phyloP scores from a whole-genome alignment of 2,113 vertebrate genomes.

The Stomatorhinus ivindoensis region DNA sequence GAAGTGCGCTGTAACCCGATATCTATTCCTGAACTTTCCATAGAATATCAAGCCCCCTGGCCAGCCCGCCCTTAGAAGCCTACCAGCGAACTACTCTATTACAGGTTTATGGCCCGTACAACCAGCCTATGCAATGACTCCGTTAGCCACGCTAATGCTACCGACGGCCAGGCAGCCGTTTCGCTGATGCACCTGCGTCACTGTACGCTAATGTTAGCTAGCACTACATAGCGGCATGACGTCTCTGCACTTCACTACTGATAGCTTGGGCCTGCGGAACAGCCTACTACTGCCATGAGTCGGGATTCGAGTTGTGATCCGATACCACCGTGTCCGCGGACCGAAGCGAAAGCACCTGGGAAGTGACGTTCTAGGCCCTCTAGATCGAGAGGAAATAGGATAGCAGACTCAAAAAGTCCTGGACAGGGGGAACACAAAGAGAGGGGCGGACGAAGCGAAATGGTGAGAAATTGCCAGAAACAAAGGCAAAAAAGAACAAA shows the following conservation, averaged over 20 bases:
- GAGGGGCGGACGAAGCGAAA: conserved; percentile 53
- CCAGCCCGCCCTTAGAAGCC: background rate
- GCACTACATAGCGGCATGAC: background rate
- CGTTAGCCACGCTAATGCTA: background rate
- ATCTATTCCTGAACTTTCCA: background rate
- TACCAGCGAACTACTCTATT: background rate
- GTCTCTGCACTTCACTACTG: background rate
- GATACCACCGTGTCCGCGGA: conserved; percentile 69
- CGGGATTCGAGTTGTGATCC: conserved; percentile 60
- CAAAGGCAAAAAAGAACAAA: conserved; percentile 29
- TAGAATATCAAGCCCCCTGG: background rate
- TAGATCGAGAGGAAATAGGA: conserved; percentile 84
- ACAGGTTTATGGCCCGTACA: background rate
- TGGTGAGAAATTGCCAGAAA: conserved; percentile 51
- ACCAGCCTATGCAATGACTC: background rate
- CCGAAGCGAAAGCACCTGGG: conserved; percentile 72
- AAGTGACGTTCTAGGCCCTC: conserved; percentile 78
- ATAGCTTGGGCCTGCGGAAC: background rate
- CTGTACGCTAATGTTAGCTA: background rate
- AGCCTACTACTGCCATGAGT: background rate
- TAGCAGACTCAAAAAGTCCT: conserved; percentile 87
- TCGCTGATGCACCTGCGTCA: background rate
- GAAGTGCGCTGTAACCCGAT: background rate
- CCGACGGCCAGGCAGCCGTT: background rate
- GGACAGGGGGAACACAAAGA: conserved; percentile 61